Evolutionary conservation across 2,113 vertebrate species (phyloP), one percentile per base, ranked within the genome.

Genomic region (Oncorhynchus nerka): DNA sequence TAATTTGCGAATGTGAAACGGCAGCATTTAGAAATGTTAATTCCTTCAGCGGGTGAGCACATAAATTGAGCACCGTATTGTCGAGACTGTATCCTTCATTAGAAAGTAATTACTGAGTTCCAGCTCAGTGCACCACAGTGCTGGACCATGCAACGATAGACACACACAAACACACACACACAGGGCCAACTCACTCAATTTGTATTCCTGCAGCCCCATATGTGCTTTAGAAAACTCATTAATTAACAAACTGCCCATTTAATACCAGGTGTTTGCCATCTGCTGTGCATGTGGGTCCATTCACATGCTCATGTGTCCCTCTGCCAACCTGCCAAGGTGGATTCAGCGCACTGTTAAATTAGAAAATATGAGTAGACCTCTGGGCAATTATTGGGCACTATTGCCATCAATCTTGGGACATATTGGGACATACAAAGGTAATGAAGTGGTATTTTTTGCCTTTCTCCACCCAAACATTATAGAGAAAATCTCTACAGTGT

Each of bases 11-110:
- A 70, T 71, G 57, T 77, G 75, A 66, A 71, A 51, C 26, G 11
- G n/a, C 71, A 70, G 78, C 57, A 57, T 75, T 75, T 55, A 55
- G 59, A 79, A 66, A 71, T 75, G 73, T 79, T 71, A 79, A 79
- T 79, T 75, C 3, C 65, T 71, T 75, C 61, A 55, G 26, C 34
- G 68, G 26, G 30, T 64, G 66, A 79, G 61, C 59, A 71, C 20
- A n/a, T 65, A 51, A 77, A 64, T 77, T 32, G 55, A 62, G 72
- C 32, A 15, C 55, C 45, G 32, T 51, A 55, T 75, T 74, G 34
- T 70, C 6, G 72, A 24, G 59, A 62, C 24, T 19, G 16, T 26
- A 51, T 73, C 11, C 70, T 26, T 67, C 76, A 78, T 74, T 79
- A 70, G 39, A 65, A 70, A 34, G n/a, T 62, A 26, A 61, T 75